Percentiles rank a stretch among this genome's conserved stretches.
These are phyloP conservation scores for Meloidogyne hapla DNA, from an alignment of 1,140 invertebrate species.

Conservation along the genomic window DNA sequence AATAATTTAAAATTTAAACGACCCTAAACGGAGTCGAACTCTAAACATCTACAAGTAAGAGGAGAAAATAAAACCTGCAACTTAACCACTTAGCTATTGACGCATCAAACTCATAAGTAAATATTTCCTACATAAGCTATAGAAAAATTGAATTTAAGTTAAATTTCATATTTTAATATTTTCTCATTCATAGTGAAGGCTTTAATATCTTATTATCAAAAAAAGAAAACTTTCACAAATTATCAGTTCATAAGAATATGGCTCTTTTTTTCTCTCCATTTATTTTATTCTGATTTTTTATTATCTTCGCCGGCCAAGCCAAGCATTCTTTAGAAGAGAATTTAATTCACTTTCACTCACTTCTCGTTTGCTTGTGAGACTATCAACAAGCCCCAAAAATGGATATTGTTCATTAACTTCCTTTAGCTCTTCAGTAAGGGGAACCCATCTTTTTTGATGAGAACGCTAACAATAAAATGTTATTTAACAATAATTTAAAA, in stretches of 20 bases:
- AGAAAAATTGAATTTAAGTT: no score
- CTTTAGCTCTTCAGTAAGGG: neutral
- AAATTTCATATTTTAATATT: neutral
- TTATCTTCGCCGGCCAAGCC: slow-evolving; percentile 10
- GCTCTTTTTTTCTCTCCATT: neutral
- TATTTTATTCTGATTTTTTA: neutral
- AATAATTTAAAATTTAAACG: no score
- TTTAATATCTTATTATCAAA: neutral
- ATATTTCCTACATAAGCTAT: no score
- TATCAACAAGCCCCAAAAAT: neutral
- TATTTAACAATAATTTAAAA: neutral
- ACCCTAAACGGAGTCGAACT: no score
- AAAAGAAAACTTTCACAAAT: neutral
- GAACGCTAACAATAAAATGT: neutral
- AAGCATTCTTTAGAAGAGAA: slow-evolving; percentile 26
- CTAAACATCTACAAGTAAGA: no score
- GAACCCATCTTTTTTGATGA: slow-evolving; percentile 19
- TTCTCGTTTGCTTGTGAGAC: slow-evolving; percentile 2
- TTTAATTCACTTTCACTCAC: slow-evolving; percentile 31
- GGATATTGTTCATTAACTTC: neutral
- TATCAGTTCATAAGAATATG: neutral
- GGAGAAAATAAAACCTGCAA: neutral
- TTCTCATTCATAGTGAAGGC: neutral
- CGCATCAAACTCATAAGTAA: no score
- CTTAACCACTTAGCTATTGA: neutral